Evolutionary conservation across 1,140 invertebrate species (phyloP).

Genomic region (Magallana ariakensis): DNA sequence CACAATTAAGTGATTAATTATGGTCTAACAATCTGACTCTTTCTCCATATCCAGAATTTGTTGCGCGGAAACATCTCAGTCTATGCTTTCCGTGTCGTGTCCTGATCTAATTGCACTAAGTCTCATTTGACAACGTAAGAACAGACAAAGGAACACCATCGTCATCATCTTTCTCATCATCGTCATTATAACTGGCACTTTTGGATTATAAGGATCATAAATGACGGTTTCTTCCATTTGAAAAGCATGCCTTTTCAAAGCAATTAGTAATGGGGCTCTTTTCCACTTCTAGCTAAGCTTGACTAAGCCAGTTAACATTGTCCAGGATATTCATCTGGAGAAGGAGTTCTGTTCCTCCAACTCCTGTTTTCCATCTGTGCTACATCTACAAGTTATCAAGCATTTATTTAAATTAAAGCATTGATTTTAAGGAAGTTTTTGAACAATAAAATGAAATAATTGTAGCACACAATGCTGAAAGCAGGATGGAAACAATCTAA

Average conservation of each 20-base stretch:
- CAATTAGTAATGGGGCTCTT: constrained; percentile 3
- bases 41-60: not conserved
- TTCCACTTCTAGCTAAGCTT: not conserved
- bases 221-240: not conserved
- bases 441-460: too few relatives aligned
- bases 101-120: not conserved
- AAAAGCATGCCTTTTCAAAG: not conserved
- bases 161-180: not conserved
- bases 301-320: constrained; percentile 2
- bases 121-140: not conserved
- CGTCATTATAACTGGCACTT: not conserved
- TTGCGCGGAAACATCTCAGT: not conserved
- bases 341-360: not conserved
- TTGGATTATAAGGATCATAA: too few relatives aligned
- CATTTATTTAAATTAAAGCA: too few relatives aligned
- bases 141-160: not conserved
- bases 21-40: too few relatives aligned
- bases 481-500: too few relatives aligned
- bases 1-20: too few relatives aligned
- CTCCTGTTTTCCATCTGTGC: not conserved
- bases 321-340: not conserved
- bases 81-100: not conserved
- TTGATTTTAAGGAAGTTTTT: too few relatives aligned
- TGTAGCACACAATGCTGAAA: too few relatives aligned
- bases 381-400: not conserved